These are phyloP conservation scores for Dissostichus mawsoni DNA, from an alignment of 2,113 vertebrate species.

Conservation along the genomic window DNA sequence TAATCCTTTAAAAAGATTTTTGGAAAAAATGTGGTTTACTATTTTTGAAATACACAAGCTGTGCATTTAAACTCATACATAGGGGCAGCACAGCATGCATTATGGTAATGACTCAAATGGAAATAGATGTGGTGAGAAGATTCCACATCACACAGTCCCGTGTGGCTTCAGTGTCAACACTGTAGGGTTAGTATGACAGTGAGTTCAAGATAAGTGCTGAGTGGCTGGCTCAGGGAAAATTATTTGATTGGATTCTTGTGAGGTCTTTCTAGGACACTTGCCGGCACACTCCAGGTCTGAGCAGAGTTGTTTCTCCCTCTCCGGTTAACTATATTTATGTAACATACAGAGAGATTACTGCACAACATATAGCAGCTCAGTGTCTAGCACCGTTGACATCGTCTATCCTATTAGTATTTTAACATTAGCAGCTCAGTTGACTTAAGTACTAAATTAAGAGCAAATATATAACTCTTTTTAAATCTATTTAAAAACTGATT, in stretches of 20 bases:
- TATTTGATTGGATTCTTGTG: conserved; percentile 62
- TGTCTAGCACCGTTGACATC: neutral
- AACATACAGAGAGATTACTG: neutral
- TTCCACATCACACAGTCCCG: conserved; percentile 10
- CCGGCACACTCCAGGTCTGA: conserved; percentile 21
- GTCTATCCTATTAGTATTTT: neutral
- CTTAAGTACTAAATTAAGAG: no score
- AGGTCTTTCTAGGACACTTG: conserved; percentile 38
- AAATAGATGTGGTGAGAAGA: neutral
- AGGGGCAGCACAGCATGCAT: neutral
- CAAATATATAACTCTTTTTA: no score
- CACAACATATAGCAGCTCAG: neutral
- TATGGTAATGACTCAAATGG: neutral
- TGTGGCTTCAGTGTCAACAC: conserved; percentile 26
- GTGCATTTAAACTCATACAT: neutral
- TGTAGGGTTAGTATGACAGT: conserved; percentile 10
- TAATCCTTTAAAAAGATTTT: neutral
- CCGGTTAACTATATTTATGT: neutral
- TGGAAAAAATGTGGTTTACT: neutral
- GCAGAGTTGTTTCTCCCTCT: neutral
- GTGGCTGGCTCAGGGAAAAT: conserved; percentile 29
- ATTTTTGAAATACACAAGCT: neutral
- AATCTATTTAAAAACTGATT: no score
- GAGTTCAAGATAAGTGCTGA: conserved; percentile 29
- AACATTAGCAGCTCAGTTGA: neutral